Evolutionary conservation across 2,797 vertebrate genomes (phyloP).

Genomic region (Pseudochaenichthys georgianus): DNA sequence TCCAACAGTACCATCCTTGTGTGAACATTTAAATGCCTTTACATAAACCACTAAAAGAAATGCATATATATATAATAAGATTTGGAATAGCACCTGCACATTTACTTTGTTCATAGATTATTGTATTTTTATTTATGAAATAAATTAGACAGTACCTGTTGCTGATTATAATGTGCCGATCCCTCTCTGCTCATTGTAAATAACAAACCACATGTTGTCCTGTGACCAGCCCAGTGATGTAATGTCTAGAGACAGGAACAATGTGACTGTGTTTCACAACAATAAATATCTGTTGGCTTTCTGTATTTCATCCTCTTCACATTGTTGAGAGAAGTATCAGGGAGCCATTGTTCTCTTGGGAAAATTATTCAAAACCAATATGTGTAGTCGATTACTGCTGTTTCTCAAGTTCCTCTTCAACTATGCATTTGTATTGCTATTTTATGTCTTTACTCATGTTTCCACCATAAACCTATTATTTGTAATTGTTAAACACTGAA

Average conservation of each 20-base stretch:
- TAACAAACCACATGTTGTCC: constrained; percentile 29
- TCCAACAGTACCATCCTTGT: background rate
- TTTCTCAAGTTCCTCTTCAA: no score
- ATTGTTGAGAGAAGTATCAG: constrained; percentile 16
- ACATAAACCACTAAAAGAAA: background rate
- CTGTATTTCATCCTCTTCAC: constrained; percentile 19
- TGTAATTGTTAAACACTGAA: no score
- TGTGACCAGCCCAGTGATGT: constrained; percentile 35
- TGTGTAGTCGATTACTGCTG: no score
- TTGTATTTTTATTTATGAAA: background rate
- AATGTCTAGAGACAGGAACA: constrained; percentile 45
- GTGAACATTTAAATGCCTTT: no score
- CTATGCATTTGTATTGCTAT: no score
- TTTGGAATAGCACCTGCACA: background rate
- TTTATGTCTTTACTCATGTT: no score
- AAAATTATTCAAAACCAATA: constrained; percentile 4
- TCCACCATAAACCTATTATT: no score
- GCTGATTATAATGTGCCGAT: constrained; percentile 18
- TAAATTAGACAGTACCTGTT: background rate
- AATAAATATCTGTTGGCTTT: constrained; percentile 31
- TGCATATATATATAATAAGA: background rate
- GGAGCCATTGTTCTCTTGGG: constrained; percentile 16
- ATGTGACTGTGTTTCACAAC: constrained; percentile 43
- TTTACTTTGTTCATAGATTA: background rate
- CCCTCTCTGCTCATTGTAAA: constrained; percentile 14